A percentile compares a stretch with the other conserved stretches of the same genome.
phyloP scores from a whole-genome alignment of 2,888 invertebrate species.

The Auanema freiburgensis region DNA sequence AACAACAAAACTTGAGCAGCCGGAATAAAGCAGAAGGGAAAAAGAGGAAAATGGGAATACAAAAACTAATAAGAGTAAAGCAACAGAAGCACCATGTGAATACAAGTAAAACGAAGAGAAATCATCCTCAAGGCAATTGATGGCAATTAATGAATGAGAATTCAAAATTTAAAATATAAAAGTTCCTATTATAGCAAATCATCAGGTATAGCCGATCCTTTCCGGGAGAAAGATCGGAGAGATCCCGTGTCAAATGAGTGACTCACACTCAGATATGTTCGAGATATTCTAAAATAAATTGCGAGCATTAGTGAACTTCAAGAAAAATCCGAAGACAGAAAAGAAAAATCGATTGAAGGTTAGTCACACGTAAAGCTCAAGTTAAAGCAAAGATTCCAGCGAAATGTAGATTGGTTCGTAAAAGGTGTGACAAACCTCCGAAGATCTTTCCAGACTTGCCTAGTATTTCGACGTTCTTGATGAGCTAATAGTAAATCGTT shows the following conservation, averaged over 20 bases:
- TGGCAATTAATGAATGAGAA: no score
- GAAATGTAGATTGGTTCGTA: not conserved
- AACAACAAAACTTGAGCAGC: no score
- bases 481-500: conserved; percentile 29
- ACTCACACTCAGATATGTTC: conserved; percentile 58
- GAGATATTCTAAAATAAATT: conserved; percentile 31
- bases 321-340: not conserved
- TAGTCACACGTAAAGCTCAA: not conserved
- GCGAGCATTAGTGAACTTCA: not conserved
- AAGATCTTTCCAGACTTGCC: conserved; percentile 41
- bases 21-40: no score
- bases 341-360: not conserved
- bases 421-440: conserved; percentile 26
- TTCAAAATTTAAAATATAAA: not conserved
- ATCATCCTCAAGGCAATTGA: no score
- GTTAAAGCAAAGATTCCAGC: conserved; percentile 1
- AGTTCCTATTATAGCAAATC: conserved; percentile 32
- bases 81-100: no score
- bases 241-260: conserved; percentile 60
- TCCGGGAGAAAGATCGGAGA: conserved; percentile 55
- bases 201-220: conserved; percentile 49
- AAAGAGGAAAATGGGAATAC: no score
- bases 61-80: no score
- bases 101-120: no score
- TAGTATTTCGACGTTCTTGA: conserved; percentile 35